A percentile compares a stretch with the other conserved stretches of the same genome.
phyloP scores from a whole-genome alignment of 1,140 invertebrate genomes.

The Rhagoletis zephyria region DNA sequence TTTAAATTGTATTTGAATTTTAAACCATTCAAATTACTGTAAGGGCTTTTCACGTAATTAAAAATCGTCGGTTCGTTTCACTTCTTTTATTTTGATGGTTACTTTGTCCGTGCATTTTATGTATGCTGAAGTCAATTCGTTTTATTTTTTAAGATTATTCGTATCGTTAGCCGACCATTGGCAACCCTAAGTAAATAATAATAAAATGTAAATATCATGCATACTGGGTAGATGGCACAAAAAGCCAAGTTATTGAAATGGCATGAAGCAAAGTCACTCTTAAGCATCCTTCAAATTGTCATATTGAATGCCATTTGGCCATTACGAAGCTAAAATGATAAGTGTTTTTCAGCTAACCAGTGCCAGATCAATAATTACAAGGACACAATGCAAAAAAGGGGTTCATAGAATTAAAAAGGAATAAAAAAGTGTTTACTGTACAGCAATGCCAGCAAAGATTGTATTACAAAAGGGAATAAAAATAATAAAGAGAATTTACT shows the following conservation, averaged over 20 bases:
- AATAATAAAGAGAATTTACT: not conserved
- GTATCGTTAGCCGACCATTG: not conserved
- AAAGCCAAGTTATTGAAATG: not conserved
- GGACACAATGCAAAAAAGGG: not conserved
- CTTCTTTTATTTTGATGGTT: no score
- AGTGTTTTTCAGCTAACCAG: not conserved
- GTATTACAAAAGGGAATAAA: not conserved
- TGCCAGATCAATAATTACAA: slow-evolving; percentile 4
- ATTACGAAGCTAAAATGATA: slow-evolving; percentile 25
- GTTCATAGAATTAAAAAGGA: slow-evolving; percentile 4
- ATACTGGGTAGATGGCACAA: not conserved
- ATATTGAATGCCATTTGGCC: slow-evolving; percentile 20
- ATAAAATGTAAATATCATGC: slow-evolving; percentile 34
- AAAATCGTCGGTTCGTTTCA: no score
- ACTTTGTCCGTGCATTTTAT: no score
- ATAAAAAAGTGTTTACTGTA: not conserved
- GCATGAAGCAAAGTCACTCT: not conserved
- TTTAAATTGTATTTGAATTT: no score
- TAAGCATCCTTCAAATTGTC: not conserved
- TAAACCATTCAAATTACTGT: no score
- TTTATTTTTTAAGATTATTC: no score
- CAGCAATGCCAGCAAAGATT: not conserved
- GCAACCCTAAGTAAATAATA: not conserved
- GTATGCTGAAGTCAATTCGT: no score
- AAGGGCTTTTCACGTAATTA: no score